Evolutionary conservation across 2,113 vertebrate species (phyloP).

Genomic region (Lanius ludovicianus): DNA sequence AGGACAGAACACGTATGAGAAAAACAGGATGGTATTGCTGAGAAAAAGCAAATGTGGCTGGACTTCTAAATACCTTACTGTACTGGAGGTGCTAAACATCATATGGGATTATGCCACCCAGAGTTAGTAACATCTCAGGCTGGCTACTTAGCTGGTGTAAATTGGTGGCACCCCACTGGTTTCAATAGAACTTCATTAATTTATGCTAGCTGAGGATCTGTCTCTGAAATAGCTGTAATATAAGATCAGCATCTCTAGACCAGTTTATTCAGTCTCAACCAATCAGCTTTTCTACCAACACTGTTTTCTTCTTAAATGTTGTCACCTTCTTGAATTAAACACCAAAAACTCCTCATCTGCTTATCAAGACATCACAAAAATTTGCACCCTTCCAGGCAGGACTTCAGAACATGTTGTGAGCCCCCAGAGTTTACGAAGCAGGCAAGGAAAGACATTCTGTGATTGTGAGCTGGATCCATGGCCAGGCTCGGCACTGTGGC

Average conservation of each 20-base stretch:
- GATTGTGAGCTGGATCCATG: fast-evolving
- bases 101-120: background rate
- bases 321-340: conserved; percentile 42
- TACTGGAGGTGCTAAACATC: background rate
- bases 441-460: background rate
- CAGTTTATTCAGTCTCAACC: background rate
- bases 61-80: background rate
- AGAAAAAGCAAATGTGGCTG: background rate
- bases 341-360: background rate
- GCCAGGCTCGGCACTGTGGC: fast-evolving
- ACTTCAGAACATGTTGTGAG: conserved; percentile 8
- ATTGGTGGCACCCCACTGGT: background rate
- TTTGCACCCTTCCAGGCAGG: conserved; percentile 37
- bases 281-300: background rate
- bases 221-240: conserved; percentile 6
- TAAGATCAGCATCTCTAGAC: background rate
- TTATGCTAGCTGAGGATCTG: background rate
- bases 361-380: conserved; percentile 39
- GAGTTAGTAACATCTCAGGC: background rate
- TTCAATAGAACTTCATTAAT: conserved; percentile 22
- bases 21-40: background rate
- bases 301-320: background rate
- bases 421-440: background rate
- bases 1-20: background rate
- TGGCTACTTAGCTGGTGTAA: conserved; percentile 23